Conservation (phyloP, 64 coral and sea anemone species). For the Stichodactyla helianthus region DNA sequence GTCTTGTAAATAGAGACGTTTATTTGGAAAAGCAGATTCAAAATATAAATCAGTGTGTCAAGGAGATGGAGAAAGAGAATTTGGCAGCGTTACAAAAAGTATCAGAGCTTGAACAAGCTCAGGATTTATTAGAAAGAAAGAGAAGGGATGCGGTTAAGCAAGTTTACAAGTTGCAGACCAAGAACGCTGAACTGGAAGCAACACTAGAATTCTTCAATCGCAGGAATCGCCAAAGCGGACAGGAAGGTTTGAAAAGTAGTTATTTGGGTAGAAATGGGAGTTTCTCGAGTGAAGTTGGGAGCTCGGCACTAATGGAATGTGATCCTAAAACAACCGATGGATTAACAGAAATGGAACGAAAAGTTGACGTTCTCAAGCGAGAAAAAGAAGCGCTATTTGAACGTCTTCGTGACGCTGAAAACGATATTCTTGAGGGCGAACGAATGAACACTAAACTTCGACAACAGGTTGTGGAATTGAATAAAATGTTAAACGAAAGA, state of each 20-base stretch:
- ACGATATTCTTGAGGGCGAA: conserved; percentile 2
- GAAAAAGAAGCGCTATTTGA: background rate
- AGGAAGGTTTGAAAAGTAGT: no score
- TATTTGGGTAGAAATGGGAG: background rate
- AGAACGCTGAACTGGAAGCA: conserved; percentile 23
- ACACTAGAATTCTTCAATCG: background rate
- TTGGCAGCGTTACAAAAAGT: conserved; percentile 30
- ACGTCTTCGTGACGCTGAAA: conserved; percentile 6
- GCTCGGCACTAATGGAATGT: background rate
- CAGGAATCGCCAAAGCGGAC: background rate
- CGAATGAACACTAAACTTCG: background rate
- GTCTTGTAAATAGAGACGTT: conserved; percentile 2
- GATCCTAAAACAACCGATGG: background rate
- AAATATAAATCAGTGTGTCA: conserved; percentile 16
- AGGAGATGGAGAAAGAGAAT: conserved; percentile 33
- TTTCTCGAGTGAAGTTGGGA: background rate
- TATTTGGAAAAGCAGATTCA: conserved; percentile 28
- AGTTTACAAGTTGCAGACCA: conserved; percentile 40
- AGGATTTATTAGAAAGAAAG: conserved; percentile 29
- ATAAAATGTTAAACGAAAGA: conserved; percentile 22
- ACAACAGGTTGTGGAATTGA: conserved; percentile 40
- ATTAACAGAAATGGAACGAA: background rate
- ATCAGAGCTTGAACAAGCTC: conserved; percentile 27
- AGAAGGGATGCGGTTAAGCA: conserved; percentile 22
- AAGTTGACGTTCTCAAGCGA: background rate